Evolutionary conservation across 2,113 vertebrate genomes (phyloP).

Genomic region (Neopipo cinnamomea): DNA sequence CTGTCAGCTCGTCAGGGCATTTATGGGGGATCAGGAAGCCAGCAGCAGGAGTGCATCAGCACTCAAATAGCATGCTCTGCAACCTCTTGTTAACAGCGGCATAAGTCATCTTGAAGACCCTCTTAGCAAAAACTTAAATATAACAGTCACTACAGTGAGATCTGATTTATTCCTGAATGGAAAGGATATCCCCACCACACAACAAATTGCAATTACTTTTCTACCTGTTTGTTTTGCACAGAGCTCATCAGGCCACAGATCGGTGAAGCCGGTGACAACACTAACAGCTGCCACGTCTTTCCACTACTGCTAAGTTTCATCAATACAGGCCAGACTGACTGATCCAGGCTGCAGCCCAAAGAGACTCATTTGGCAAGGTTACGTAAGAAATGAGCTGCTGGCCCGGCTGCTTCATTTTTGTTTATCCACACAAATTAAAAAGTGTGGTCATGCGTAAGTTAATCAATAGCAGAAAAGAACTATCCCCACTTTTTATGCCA

Average conservation of each 20-base stretch:
- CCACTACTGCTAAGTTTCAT: neutral
- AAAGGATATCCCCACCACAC: neutral
- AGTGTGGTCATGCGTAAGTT: conserved; percentile 33
- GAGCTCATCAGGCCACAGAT: neutral
- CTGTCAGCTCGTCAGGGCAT: rapidly evolving
- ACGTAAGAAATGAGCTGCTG: conserved; percentile 39
- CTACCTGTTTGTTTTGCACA: neutral
- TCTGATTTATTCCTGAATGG: neutral
- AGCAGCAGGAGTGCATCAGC: neutral
- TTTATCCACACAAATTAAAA: conserved; percentile 55
- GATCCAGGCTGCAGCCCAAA: neutral
- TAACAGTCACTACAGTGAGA: neutral
- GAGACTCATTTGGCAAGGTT: conserved; percentile 39
- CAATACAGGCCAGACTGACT: neutral
- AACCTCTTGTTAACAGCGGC: neutral
- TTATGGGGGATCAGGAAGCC: neutral
- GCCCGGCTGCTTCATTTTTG: neutral
- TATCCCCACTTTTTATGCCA: neutral
- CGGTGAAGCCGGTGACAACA: neutral
- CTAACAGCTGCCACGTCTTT: neutral
- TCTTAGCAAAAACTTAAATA: neutral
- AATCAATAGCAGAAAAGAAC: conserved; percentile 48
- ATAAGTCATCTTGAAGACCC: neutral
- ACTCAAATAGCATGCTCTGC: neutral
- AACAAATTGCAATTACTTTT: neutral